Evolutionary conservation across 2,113 vertebrate genomes (phyloP), one percentile per base, ranked within the genome.

Genomic region (Pontoporia blainvillei): DNA sequence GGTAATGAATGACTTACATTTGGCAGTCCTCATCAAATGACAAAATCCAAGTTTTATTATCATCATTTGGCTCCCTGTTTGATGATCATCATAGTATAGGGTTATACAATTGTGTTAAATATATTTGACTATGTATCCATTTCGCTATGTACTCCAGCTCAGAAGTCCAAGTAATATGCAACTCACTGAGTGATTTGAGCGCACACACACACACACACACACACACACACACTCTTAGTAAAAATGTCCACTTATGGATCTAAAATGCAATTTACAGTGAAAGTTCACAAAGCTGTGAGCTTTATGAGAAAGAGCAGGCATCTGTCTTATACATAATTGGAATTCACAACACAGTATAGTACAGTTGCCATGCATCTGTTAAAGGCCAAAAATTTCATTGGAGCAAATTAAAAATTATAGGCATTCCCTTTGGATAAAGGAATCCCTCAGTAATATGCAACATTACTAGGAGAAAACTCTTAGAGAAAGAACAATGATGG

Each of bases 371-470:
- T 88, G 62, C 94, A 97, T 97, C 97, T 97, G 91, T 83, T 96
- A 97, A 96, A 97, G 97, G 88, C 62, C 96, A 97, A 94, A 94
- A 89, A 73, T 86, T 90, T 91, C 97, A 97, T 98, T 97, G 96
- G 44, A 97, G 39, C 36, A 97, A 96, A 96, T 95, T 96, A 89
- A 76, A 97, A 96, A 96, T 96, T 96, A 93, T n/a, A 93, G 87
- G 49, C 54, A 75, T 82, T 97, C n/a, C 71, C 85, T 95, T 94
- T 94, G 71, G 46, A 71, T 82, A 86, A 91, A 97, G 73, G 69
- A 83, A 93, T 89, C 39, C n/a, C 17, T 95, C 78, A 54, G 34
- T 93, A 83, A 91, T 89, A 62, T 76, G 20, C 93, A 96, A 27
- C 8, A 92, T 88, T 41, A 41, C 17, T 75, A 76, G 36, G 29